Evolutionary conservation across 2,888 invertebrate genomes (phyloP).

Genomic region (Cerceris rybyensis): DNA sequence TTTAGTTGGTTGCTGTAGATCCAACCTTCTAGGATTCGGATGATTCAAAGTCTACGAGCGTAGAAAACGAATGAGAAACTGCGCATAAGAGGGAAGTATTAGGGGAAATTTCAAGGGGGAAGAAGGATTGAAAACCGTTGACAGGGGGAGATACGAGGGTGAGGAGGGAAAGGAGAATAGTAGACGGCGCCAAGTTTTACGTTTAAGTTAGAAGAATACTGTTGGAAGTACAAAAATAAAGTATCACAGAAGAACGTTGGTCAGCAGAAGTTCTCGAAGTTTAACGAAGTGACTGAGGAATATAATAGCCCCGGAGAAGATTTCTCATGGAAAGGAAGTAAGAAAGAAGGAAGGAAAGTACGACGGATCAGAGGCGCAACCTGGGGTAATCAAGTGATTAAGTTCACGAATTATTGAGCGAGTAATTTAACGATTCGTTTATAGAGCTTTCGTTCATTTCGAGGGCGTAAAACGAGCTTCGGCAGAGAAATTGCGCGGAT

Average conservation of each 20-base stretch:
- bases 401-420: conserved; percentile 7
- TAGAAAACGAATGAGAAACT: neutral
- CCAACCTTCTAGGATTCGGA: too few species aligned
- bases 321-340: neutral
- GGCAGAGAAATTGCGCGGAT: conserved; percentile 16
- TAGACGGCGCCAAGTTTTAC: conserved; percentile 10
- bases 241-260: too few species aligned
- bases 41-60: too few species aligned
- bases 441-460: conserved; percentile 25
- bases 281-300: conserved; percentile 30
- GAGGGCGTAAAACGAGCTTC: conserved; percentile 6
- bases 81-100: neutral
- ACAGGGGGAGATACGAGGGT: neutral
- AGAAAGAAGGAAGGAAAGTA: neutral
- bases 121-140: neutral
- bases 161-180: neutral
- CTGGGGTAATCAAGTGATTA: conserved; percentile 39
- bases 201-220: conserved; percentile 11
- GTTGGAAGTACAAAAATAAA: neutral
- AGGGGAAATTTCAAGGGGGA: neutral
- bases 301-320: conserved; percentile 15
- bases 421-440: conserved; percentile 10
- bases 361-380: neutral
- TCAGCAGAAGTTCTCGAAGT: conserved; percentile 8
- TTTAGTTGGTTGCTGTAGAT: too few species aligned